Evolutionary conservation across 2,888 invertebrate species (phyloP).

Genomic region (Platycnemis pennipes): DNA sequence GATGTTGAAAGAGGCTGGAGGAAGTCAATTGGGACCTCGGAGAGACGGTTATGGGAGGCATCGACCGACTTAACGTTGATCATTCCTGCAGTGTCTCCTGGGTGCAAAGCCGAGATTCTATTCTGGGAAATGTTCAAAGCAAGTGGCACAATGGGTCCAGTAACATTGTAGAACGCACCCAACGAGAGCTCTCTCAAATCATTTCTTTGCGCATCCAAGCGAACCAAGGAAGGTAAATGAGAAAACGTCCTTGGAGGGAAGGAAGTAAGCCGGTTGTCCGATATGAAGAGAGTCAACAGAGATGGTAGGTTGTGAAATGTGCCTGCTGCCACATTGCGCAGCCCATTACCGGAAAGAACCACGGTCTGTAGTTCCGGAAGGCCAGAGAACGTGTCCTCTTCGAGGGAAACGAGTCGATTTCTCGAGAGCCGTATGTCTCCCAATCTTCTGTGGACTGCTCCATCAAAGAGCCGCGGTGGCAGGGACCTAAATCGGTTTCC

Average conservation of each 20-base stretch:
- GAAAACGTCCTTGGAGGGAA: conserved; percentile 88
- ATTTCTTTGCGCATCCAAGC: conserved; percentile 91
- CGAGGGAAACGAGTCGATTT: conserved; percentile 87
- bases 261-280: conserved; percentile 88
- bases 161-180: conserved; percentile 85
- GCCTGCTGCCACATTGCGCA: conserved; percentile 85
- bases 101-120: conserved; percentile 80
- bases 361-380: conserved; percentile 88
- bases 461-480: conserved; percentile 85
- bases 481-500: conserved; percentile 90
- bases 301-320: conserved; percentile 89
- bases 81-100: conserved; percentile 78
- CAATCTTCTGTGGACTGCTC: conserved; percentile 86
- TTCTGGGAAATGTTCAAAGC: conserved; percentile 90
- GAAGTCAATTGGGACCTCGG: conserved; percentile 83
- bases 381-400: conserved; percentile 86
- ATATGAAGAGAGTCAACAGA: conserved; percentile 90
- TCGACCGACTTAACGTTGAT: conserved; percentile 86
- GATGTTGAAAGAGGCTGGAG: conserved; percentile 84
- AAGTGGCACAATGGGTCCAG: conserved; percentile 84
- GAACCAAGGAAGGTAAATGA: conserved; percentile 87
- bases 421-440: conserved; percentile 91
- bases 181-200: conserved; percentile 86
- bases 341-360: conserved; percentile 89
- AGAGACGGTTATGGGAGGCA: conserved; percentile 85